These are phyloP conservation scores for Pseudomugil tenellus DNA, from an alignment of 2,797 vertebrate genomes.

Conservation along the genomic window DNA sequence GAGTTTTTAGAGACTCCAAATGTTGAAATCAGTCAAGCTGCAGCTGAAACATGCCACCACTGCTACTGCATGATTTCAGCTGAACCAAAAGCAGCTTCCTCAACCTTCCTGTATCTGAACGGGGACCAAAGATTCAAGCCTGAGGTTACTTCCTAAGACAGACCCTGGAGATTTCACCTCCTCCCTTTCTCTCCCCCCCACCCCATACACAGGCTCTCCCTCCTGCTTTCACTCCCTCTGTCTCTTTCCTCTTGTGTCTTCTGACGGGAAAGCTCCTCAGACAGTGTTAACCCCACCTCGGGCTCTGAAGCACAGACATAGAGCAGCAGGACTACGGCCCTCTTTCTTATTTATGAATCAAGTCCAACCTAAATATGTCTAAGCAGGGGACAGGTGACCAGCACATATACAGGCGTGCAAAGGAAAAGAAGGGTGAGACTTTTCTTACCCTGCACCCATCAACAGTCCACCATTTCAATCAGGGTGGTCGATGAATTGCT, in stretches of 20 bases:
- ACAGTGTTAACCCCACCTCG: conserved; percentile 74
- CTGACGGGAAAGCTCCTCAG: conserved; percentile 73
- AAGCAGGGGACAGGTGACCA: conserved; percentile 90
- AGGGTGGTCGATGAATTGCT: conserved; percentile 83
- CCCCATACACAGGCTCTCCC: conserved; percentile 32
- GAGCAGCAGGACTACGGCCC: conserved; percentile 68
- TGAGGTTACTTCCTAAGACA: conserved; percentile 78
- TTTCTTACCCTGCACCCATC: conserved; percentile 45
- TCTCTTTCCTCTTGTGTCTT: conserved; percentile 76
- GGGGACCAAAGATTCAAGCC: conserved; percentile 77
- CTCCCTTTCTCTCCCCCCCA: conserved; percentile 55
- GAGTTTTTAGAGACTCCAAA: conserved; percentile 70
- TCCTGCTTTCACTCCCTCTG: conserved; percentile 54
- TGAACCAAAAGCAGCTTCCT: conserved; percentile 68
- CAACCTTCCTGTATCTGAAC: conserved; percentile 72
- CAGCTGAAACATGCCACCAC: conserved; percentile 63
- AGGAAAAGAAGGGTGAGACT: conserved; percentile 20
- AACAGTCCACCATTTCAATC: conserved; percentile 54
- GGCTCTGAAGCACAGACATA: conserved; percentile 66
- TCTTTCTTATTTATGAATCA: conserved; percentile 91
- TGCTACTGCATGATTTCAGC: conserved; percentile 69
- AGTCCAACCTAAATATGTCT: conserved; percentile 91
- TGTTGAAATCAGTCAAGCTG: conserved; percentile 49
- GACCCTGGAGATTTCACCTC: conserved; percentile 80
- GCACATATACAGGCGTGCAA: conserved; percentile 77